phyloP scores from a whole-genome alignment of 2,113 vertebrate species.

The Stercorarius parasiticus region DNA sequence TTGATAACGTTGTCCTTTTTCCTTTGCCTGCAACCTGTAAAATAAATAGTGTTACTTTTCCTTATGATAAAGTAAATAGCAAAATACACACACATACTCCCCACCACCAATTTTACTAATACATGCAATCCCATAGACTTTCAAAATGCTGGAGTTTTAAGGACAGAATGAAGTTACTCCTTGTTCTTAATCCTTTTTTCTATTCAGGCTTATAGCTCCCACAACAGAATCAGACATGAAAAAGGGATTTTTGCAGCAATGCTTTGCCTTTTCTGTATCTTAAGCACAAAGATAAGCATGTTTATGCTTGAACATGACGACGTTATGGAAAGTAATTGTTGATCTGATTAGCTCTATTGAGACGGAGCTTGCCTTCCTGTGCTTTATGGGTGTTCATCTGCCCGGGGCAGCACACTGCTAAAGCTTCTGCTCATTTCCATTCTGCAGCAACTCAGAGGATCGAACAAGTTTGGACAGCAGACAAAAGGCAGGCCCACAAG shows the following conservation, averaged over 20 bases:
- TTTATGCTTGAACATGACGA: slow-evolving; percentile 61
- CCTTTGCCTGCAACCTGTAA: background rate
- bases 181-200: background rate
- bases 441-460: background rate
- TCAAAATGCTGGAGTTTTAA: background rate
- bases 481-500: background rate
- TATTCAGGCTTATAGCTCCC: background rate
- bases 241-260: background rate
- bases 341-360: slow-evolving; percentile 42
- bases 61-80: background rate
- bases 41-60: background rate
- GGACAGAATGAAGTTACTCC: background rate
- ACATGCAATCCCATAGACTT: background rate
- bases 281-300: slow-evolving; percentile 23
- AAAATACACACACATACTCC: background rate
- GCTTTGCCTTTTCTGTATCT: background rate
- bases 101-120: background rate
- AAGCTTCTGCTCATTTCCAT: background rate
- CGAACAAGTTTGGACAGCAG: slow-evolving; percentile 59
- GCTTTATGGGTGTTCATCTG: slow-evolving; percentile 41
- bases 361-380: slow-evolving; percentile 13
- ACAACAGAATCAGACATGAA: background rate
- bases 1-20: background rate
- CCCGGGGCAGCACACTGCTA: background rate
- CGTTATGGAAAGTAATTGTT: slow-evolving; percentile 40